Evolutionary conservation across 2,888 invertebrate genomes (phyloP).

Genomic region (Chironomus tentans): DNA sequence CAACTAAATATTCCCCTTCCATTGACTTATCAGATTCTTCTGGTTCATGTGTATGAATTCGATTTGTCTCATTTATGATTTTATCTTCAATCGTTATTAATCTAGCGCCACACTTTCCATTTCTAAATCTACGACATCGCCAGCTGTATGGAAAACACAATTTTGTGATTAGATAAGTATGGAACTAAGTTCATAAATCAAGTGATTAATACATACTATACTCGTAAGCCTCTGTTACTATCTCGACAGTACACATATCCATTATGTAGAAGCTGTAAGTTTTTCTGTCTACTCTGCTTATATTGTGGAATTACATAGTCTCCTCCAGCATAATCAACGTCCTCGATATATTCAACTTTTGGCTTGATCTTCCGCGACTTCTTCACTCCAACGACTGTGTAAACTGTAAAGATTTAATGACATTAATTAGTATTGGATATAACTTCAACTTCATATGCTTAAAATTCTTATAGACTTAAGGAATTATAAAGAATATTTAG

Average conservation of each 20-base stretch:
- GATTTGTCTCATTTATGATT: constrained; percentile 8
- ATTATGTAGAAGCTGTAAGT: constrained; percentile 30
- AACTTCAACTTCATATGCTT: too few relatives aligned
- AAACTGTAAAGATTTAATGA: background rate
- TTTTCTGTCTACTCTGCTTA: constrained; percentile 16
- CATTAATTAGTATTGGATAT: background rate
- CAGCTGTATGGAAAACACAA: constrained; percentile 28
- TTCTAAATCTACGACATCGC: constrained; percentile 35
- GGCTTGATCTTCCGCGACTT: background rate
- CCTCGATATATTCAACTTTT: background rate
- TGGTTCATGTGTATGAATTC: background rate
- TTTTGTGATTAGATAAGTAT: background rate
- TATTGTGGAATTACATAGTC: constrained; percentile 8
- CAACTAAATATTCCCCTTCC: background rate
- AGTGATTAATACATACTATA: constrained; percentile 32
- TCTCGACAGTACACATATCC: constrained; percentile 42
- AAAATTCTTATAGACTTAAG: background rate
- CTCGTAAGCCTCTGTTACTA: constrained; percentile 40
- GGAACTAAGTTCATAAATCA: too few relatives aligned
- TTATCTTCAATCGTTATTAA: constrained; percentile 32
- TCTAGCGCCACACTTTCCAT: constrained; percentile 34
- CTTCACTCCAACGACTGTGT: background rate
- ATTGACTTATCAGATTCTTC: constrained; percentile 1
- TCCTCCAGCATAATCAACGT: background rate
- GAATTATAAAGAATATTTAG: background rate